Conservation (phyloP, 1,140 invertebrate genomes). For the Drosophila sp. region DNA sequence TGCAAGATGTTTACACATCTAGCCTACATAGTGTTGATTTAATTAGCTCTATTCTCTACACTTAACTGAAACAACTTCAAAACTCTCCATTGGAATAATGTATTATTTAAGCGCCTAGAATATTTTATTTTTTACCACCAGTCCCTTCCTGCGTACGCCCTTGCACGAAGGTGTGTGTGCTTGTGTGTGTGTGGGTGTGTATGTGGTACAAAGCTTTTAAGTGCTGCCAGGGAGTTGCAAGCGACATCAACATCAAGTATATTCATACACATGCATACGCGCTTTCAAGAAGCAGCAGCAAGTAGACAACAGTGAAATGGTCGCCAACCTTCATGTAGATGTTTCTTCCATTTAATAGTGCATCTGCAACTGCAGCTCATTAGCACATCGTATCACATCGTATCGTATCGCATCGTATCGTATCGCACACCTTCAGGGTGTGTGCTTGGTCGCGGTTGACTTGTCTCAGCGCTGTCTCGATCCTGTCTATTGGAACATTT, state of each 20-base stretch:
- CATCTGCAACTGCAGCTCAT: conserved; percentile 69
- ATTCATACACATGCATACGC: conserved; percentile 42
- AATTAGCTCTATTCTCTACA: no score
- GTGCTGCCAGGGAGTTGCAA: conserved; percentile 64
- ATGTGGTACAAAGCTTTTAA: conserved; percentile 75
- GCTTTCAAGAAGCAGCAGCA: conserved; percentile 1
- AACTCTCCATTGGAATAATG: no score
- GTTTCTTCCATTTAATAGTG: conserved; percentile 13
- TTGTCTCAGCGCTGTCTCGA: conserved; percentile 42
- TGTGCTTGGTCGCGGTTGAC: conserved; percentile 64
- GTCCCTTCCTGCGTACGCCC: no score
- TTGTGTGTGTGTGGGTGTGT: conserved; percentile 32
- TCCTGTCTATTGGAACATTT: conserved; percentile 57
- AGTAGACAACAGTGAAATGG: conserved; percentile 57
- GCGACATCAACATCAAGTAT: conserved; percentile 40
- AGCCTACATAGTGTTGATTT: no score
- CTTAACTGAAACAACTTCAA: no score
- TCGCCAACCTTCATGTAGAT: conserved; percentile 38
- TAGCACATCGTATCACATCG: conserved; percentile 40
- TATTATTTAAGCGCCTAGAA: no score
- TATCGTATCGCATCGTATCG: conserved; percentile 2
- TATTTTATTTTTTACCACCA: no score
- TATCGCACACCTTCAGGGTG: conserved; percentile 27
- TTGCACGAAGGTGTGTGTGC: not conserved
- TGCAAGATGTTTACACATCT: no score